Evolutionary conservation across 2,797 vertebrate genomes (phyloP).

Genomic region (Micrastur ruficollis): DNA sequence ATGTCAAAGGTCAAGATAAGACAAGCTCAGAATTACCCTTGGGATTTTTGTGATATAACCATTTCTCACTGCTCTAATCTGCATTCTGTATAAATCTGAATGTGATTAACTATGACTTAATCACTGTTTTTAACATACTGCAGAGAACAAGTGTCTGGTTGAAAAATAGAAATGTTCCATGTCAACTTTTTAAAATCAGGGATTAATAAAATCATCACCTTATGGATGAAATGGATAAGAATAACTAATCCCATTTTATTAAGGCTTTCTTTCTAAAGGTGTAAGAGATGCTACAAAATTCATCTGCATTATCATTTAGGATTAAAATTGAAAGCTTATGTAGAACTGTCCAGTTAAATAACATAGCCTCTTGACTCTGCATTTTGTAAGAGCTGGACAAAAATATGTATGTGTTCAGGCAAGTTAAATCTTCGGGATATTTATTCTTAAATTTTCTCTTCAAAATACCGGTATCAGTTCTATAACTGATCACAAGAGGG

Average conservation of each 20-base stretch:
- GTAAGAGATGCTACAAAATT: conserved; percentile 39
- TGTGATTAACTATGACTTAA: background rate
- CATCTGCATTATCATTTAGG: background rate
- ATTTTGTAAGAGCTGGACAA: conserved; percentile 5
- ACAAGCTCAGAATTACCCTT: conserved; percentile 44
- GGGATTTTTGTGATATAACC: background rate
- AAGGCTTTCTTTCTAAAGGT: conserved; percentile 53
- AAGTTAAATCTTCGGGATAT: background rate
- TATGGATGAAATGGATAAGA: conserved; percentile 1
- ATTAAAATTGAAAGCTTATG: background rate
- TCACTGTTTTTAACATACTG: background rate
- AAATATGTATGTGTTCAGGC: background rate
- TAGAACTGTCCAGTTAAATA: background rate
- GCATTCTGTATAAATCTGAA: background rate
- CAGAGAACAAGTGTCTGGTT: background rate
- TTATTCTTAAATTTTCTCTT: background rate
- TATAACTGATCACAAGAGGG: conserved; percentile 30
- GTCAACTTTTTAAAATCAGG: background rate
- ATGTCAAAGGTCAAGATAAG: background rate
- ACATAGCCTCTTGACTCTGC: background rate
- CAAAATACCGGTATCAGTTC: background rate
- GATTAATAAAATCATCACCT: conserved; percentile 23
- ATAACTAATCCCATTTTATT: conserved; percentile 2
- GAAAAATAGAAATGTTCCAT: background rate
- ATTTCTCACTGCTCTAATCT: background rate